These are phyloP conservation scores for Keiferia lycopersicella DNA, from an alignment of 2,888 invertebrate genomes.

Conservation along the genomic window DNA sequence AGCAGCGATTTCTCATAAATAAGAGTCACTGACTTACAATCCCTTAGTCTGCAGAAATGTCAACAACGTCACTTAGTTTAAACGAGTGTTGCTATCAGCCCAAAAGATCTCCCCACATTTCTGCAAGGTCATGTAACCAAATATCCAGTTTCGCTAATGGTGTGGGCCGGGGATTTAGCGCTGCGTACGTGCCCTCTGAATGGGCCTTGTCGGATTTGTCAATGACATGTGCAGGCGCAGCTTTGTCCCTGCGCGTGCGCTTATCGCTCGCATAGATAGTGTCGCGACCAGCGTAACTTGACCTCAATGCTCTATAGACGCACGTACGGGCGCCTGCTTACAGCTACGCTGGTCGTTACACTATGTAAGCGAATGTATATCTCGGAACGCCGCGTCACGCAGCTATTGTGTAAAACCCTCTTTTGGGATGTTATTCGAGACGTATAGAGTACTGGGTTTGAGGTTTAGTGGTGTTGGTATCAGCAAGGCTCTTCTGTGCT, in stretches of 20 bases:
- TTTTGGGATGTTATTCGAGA: slow-evolving; percentile 60
- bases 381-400: slow-evolving; percentile 54
- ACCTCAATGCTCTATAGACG: no score
- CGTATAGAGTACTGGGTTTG: slow-evolving; percentile 49
- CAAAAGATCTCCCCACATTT: slow-evolving; percentile 34
- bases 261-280: no score
- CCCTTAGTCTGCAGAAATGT: no score
- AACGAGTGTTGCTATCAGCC: no score
- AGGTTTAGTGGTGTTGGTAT: slow-evolving; percentile 49
- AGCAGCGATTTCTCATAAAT: no score
- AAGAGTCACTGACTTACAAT: no score
- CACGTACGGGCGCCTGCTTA: no score
- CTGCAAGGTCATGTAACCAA: slow-evolving; percentile 33
- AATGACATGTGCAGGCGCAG: slow-evolving; percentile 32
- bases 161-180: slow-evolving; percentile 42
- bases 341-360: no score
- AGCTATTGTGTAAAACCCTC: slow-evolving; percentile 57
- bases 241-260: slow-evolving; percentile 43
- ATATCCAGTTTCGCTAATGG: slow-evolving; percentile 43
- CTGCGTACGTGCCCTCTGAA: slow-evolving; percentile 67
- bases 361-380: no score
- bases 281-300: no score
- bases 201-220: slow-evolving; percentile 41
- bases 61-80: no score
- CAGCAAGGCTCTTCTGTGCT: background rate